A percentile compares a stretch with the other conserved stretches of the same genome.
Evolutionary conservation across 1,140 invertebrate species (phyloP).

Genomic region (Telenomus remus): DNA sequence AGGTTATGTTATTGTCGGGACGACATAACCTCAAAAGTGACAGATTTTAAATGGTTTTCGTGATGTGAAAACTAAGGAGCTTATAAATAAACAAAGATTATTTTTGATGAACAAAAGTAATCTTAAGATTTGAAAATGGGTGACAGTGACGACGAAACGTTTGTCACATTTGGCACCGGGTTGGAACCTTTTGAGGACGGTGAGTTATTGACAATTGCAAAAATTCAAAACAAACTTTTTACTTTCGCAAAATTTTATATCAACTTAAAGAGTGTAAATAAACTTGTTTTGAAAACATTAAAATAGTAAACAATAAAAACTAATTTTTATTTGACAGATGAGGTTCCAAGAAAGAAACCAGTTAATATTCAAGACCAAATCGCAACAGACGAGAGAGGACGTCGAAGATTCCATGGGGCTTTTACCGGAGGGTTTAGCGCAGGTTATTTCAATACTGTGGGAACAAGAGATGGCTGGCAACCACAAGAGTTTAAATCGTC

Average conservation of each 20-base stretch:
- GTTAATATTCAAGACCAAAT: conserved; percentile 91
- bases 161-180: conserved; percentile 11
- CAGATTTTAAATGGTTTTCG: background rate
- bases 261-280: background rate
- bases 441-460: conserved; percentile 98
- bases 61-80: background rate
- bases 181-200: conserved; percentile 17
- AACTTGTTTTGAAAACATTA: no score
- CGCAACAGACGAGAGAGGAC: conserved; percentile 91
- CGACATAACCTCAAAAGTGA: background rate
- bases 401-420: conserved; percentile 97
- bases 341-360: conserved; percentile 85
- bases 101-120: background rate
- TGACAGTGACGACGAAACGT: conserved; percentile 13
- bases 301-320: no score
- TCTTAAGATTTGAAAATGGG: background rate
- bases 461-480: conserved; percentile 95
- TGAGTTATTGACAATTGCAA: background rate
- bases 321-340: conserved; percentile 28
- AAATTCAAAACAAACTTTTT: background rate
- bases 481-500: conserved; percentile 95
- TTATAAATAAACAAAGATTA: background rate
- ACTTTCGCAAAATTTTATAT: background rate
- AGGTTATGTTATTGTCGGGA: background rate
- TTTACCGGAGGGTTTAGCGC: conserved; percentile 99